These are phyloP conservation scores for Molorchus minor DNA, from an alignment of 2,888 invertebrate genomes.

Conservation along the genomic window DNA sequence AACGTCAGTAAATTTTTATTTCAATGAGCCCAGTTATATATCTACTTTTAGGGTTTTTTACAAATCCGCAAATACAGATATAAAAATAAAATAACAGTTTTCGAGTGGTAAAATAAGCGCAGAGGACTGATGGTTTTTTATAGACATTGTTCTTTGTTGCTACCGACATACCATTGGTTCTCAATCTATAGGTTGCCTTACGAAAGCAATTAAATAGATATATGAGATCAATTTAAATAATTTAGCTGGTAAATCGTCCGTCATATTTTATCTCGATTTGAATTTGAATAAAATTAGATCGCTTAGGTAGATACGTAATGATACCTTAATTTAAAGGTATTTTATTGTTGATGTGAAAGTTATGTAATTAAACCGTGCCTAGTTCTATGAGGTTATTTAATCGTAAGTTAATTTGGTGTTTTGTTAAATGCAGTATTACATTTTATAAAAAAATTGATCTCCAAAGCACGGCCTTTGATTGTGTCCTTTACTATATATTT, in stretches of 20 bases:
- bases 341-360: constrained; percentile 4
- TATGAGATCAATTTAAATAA: constrained; percentile 2
- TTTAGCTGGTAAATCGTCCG: neutral
- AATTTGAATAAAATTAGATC: constrained; percentile 4
- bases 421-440: too few relatives aligned
- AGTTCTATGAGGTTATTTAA: too few relatives aligned
- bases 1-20: too few relatives aligned
- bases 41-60: too few relatives aligned
- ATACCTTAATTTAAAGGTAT: constrained; percentile 1
- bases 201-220: constrained; percentile 1
- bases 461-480: too few relatives aligned
- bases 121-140: neutral
- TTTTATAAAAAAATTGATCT: too few relatives aligned
- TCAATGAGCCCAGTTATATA: too few relatives aligned
- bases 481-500: too few relatives aligned
- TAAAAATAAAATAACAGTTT: too few relatives aligned
- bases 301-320: neutral
- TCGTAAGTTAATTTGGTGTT: too few relatives aligned
- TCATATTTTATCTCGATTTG: constrained; percentile 9
- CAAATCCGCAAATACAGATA: too few relatives aligned
- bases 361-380: constrained; percentile 4
- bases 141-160: neutral
- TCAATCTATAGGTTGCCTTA: neutral
- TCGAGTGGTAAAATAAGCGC: neutral
- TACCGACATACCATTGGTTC: neutral